Evolutionary conservation across 2,113 vertebrate species (phyloP).

Genomic region (Excalfactoria chinensis): DNA sequence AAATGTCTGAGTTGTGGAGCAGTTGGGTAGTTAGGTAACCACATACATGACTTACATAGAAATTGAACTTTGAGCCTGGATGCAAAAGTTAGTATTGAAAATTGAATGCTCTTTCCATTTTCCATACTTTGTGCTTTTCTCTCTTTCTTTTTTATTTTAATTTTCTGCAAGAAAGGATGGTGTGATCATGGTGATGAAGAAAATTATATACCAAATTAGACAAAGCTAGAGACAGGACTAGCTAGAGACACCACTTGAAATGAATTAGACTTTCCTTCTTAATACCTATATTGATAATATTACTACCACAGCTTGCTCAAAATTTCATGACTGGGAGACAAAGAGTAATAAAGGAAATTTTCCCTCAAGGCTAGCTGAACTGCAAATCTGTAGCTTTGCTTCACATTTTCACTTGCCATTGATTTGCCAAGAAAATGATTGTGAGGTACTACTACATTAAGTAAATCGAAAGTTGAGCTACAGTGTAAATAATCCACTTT

Average conservation of each 20-base stretch:
- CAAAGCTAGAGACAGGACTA: background rate
- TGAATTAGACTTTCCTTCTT: conserved; percentile 52
- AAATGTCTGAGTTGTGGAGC: conserved; percentile 44
- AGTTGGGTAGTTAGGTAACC: conserved; percentile 27
- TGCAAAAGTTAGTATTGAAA: background rate
- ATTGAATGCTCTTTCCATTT: background rate
- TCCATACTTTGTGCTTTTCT: background rate
- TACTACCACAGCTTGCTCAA: conserved; percentile 74
- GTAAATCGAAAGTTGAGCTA: conserved; percentile 75
- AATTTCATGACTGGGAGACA: conserved; percentile 61
- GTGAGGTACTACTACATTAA: conserved; percentile 45
- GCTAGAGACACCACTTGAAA: background rate
- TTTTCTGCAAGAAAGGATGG: background rate
- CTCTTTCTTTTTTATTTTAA: background rate
- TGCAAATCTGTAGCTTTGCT: conserved; percentile 66
- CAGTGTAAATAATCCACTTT: conserved; percentile 51
- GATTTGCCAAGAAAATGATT: conserved; percentile 68
- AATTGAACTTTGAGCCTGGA: background rate
- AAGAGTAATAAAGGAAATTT: conserved; percentile 80
- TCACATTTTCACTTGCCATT: conserved; percentile 67
- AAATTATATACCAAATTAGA: background rate
- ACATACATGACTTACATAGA: background rate
- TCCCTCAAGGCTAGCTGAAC: conserved; percentile 72
- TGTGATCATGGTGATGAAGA: background rate
- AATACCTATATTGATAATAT: conserved; percentile 60